Conservation (phyloP, 2,113 vertebrate genomes). For the Actenoides lindsayi region DNA sequence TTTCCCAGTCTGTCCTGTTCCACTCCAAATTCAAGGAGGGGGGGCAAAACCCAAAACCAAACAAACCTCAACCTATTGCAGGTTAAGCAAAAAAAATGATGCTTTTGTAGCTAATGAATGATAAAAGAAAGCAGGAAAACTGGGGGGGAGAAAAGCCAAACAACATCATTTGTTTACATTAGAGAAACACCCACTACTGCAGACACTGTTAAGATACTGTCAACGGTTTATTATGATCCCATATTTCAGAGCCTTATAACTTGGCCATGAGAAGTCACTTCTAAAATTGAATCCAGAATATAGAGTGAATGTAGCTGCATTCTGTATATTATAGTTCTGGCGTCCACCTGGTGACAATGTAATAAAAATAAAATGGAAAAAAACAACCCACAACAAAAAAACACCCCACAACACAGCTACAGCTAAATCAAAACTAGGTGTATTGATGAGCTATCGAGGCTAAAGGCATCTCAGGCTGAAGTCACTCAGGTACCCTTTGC, state of each 20-base stretch:
- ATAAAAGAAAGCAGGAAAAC: constrained; percentile 29
- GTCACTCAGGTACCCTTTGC: background rate
- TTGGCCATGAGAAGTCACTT: constrained; percentile 67
- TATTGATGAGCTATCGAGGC: background rate
- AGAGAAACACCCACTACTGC: constrained; percentile 55
- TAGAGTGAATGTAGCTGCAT: constrained; percentile 20
- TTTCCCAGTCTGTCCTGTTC: constrained; percentile 1
- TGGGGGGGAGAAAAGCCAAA: background rate
- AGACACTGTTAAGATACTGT: constrained; percentile 61
- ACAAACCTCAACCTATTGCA: background rate
- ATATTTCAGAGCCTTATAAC: constrained; percentile 63
- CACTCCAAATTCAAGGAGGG: background rate
- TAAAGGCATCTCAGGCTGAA: background rate
- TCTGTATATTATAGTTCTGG: constrained; percentile 1
- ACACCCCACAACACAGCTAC: background rate
- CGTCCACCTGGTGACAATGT: background rate
- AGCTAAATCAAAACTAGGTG: background rate
- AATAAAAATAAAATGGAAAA: background rate
- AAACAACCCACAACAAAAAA: background rate
- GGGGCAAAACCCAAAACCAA: too few species aligned
- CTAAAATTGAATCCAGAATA: constrained; percentile 66
- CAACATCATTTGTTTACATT: constrained; percentile 72
- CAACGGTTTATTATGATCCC: constrained; percentile 58
- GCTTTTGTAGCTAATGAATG: constrained; percentile 41
- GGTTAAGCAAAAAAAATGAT: constrained; percentile 58